Conservation (phyloP, 1,140 invertebrate genomes). For the Cryptotermes secundus region DNA sequence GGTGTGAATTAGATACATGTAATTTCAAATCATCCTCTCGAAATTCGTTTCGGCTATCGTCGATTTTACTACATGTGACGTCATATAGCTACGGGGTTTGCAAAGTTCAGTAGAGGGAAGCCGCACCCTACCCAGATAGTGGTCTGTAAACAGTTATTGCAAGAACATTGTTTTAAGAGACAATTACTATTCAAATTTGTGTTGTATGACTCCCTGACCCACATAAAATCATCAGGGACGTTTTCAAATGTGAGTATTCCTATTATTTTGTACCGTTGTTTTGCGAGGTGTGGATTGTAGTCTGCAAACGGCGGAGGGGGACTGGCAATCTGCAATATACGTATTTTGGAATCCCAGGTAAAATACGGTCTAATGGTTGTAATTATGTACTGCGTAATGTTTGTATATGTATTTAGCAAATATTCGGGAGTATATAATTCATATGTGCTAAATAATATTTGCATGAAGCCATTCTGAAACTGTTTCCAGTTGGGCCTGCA, state of each 20-base stretch:
- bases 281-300: not conserved
- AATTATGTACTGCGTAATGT: not conserved
- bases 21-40: not conserved
- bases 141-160: conserved; percentile 34
- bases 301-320: conserved; percentile 20
- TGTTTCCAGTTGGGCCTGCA: not conserved
- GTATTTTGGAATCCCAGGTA: conserved; percentile 21
- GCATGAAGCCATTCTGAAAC: not conserved
- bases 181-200: conserved; percentile 33
- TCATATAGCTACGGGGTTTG: conserved; percentile 41
- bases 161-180: conserved; percentile 32
- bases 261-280: conserved; percentile 22
- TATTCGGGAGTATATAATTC: not conserved
- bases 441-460: not conserved
- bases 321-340: conserved; percentile 24
- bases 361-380: not conserved
- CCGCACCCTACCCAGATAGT: conserved; percentile 41
- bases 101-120: conserved; percentile 42
- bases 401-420: not conserved
- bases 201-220: conserved; percentile 39
- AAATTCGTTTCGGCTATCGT: conserved; percentile 29
- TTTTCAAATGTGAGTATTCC: conserved; percentile 39
- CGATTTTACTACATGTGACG: conserved; percentile 37
- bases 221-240: conserved; percentile 28
- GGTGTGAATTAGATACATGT: not conserved